Evolutionary conservation across 1,140 invertebrate genomes (phyloP), one percentile per base, ranked within the genome.

Genomic region (Drosophila bipectinata): DNA sequence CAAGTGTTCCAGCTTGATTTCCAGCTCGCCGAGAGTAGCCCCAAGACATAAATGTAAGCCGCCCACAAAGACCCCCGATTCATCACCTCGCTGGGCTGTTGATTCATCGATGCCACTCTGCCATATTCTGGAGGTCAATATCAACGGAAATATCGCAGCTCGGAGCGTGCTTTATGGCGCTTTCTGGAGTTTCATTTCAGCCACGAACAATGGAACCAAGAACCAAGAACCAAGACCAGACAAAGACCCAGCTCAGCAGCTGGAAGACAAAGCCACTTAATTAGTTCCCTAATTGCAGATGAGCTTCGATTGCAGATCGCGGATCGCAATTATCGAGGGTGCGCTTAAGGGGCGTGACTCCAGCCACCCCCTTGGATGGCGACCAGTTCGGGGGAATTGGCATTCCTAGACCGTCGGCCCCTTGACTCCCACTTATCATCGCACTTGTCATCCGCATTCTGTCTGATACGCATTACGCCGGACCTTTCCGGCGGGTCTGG

Each of bases 401-500:
- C 41, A 44, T 44, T 44, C 41, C 34, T 37, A 37, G 34, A 37
- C 10, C 34, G 34, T 37, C 32, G 32, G 32, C 32, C 32, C 44
- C 34, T 75, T 78, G 82, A 81, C 78, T 82, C 69, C 67, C 78
- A 76, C 78, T 87, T 87, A 87, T 87, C 82, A 87, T 87, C 82
- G 71, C 82, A 63, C 68, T 73, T 58, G 68, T 57, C 75, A 73
- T 63, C 73, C 74, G 71, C 72, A 74, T 77, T 49, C 52, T 34
- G 56, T 60, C 51, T 76, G 72, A 76, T 75, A 77, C 78, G 64
- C 82, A 87, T 81, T 85, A 71, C 51, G 72, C 61, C 26, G 49
- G 56, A 24, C 72, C 57, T 56, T 39, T 72, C 55, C 48, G 39
- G 21, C 21, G 21, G 21, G 21, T 21, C 14, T 37, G 24, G 54